A percentile compares a stretch with the other conserved stretches of the same genome.
These are phyloP conservation scores for Oxystoma pomonae DNA, from an alignment of 2,888 invertebrate species.

Conservation along the genomic window DNA sequence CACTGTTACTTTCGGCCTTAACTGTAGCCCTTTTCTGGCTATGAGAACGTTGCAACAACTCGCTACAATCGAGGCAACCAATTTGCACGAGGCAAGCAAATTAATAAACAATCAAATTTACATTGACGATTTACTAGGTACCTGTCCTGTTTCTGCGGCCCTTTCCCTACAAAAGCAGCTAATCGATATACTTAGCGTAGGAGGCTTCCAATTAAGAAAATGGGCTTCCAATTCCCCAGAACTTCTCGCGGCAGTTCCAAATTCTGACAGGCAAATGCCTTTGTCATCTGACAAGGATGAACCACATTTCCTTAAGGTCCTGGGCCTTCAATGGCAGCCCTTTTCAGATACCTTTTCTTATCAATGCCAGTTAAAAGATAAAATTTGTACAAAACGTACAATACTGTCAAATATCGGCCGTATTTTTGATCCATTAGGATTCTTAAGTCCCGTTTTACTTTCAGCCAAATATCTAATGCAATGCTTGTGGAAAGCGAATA, in stretches of 20 bases:
- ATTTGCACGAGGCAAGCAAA: conserved; percentile 7
- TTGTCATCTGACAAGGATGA: not conserved
- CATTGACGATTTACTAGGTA: conserved; percentile 8
- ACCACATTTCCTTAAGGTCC: conserved; percentile 4
- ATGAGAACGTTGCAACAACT: conserved; percentile 9
- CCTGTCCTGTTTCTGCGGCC: not conserved
- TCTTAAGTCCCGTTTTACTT: conserved; percentile 1
- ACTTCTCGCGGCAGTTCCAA: conserved; percentile 1
- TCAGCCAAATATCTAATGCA: conserved; percentile 6
- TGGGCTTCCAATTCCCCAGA: conserved; percentile 11
- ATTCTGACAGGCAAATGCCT: conserved; percentile 1
- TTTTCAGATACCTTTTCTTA: not conserved
- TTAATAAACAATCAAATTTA: conserved; percentile 7
- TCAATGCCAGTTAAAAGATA: conserved; percentile 3
- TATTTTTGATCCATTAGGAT: conserved; percentile 6
- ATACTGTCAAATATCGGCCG: conserved; percentile 1
- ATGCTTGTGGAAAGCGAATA: conserved; percentile 2
- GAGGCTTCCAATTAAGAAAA: conserved; percentile 7
- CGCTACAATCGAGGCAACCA: not conserved
- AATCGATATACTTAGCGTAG: not conserved
- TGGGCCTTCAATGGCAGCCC: conserved; percentile 7
- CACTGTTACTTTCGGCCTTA: conserved; percentile 9
- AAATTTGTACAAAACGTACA: conserved; percentile 2
- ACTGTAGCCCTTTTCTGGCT: conserved; percentile 8
- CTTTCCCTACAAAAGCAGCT: conserved; percentile 5